These are phyloP conservation scores for Troides oblongomaculatus DNA, from an alignment of 2,888 invertebrate species.

Conservation along the genomic window DNA sequence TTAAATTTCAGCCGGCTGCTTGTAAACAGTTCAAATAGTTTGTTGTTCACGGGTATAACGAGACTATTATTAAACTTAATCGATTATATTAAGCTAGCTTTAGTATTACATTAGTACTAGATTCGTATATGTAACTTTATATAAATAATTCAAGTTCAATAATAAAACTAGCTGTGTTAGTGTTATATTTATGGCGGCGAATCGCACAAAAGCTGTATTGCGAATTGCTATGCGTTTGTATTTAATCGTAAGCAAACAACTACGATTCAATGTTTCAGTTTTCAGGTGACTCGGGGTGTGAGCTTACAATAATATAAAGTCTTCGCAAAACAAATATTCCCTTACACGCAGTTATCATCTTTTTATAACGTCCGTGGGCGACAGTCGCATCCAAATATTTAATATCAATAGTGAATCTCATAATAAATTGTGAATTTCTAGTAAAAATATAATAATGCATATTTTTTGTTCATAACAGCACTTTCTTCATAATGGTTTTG, in stretches of 20 bases:
- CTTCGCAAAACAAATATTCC: too few species aligned
- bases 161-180: background rate
- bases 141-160: background rate
- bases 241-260: background rate
- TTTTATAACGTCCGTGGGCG: too few species aligned
- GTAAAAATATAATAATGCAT: too few species aligned
- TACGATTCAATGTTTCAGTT: background rate
- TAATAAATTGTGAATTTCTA: too few species aligned
- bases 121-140: background rate
- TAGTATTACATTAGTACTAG: background rate
- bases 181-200: background rate
- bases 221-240: background rate
- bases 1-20: too few species aligned
- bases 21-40: too few species aligned
- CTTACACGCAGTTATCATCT: too few species aligned
- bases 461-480: too few species aligned
- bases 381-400: too few species aligned
- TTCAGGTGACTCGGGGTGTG: background rate
- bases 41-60: background rate
- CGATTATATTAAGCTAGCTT: background rate
- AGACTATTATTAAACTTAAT: background rate
- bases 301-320: background rate
- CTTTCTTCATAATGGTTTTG: too few species aligned
- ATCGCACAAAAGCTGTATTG: background rate
- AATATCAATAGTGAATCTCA: too few species aligned